These are phyloP conservation scores for Leptoclinus maculatus DNA, from an alignment of 2,797 vertebrate species.

Conservation along the genomic window DNA sequence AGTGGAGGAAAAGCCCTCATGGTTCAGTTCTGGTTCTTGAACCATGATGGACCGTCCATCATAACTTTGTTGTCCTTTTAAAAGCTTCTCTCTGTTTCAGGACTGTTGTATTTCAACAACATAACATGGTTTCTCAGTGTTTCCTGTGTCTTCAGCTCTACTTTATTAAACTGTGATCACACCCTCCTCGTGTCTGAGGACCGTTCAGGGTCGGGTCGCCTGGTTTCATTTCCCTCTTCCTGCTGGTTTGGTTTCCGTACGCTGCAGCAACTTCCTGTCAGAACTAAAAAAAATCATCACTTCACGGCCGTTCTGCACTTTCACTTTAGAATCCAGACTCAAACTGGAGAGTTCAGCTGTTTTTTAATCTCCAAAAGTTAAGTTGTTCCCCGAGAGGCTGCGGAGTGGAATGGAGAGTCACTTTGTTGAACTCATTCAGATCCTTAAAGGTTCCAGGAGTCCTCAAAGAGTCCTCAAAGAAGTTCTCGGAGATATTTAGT, in stretches of 20 bases:
- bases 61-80: no score
- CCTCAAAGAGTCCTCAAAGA: no score
- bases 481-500: not conserved
- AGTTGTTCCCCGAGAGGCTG: not conserved
- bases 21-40: not conserved
- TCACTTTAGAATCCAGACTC: slow-evolving; percentile 6
- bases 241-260: slow-evolving; percentile 17
- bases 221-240: slow-evolving; percentile 64
- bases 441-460: not conserved
- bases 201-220: not conserved
- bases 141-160: not conserved
- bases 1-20: not conserved
- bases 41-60: not conserved
- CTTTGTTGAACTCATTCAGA: no score
- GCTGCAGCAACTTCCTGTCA: slow-evolving; percentile 48
- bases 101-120: no score
- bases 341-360: not conserved
- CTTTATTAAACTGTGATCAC: no score
- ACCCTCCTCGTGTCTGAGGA: not conserved
- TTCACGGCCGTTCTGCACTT: not conserved
- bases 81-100: no score
- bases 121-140: no score
- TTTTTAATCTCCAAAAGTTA: not conserved
- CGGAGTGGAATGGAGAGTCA: not conserved
- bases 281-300: slow-evolving; percentile 12